Evolutionary conservation across 2,888 invertebrate species (phyloP).

Genomic region (Agonopterix arenella): DNA sequence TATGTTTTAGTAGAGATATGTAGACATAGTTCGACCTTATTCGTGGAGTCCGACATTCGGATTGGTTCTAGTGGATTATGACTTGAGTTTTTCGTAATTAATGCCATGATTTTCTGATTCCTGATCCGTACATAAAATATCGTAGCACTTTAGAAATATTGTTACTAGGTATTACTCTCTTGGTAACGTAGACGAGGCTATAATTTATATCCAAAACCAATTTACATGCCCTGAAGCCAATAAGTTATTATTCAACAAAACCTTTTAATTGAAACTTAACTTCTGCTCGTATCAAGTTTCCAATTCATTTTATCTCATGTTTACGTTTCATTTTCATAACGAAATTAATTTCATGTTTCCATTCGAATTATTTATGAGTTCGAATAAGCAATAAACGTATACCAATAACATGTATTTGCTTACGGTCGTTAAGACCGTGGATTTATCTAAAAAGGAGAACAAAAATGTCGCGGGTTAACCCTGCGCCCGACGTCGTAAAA

Average conservation of each 20-base stretch:
- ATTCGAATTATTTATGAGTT: slow-evolving; percentile 69
- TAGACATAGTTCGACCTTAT: too few species aligned
- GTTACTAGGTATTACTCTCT: too few species aligned
- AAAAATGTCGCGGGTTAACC: slow-evolving; percentile 66
- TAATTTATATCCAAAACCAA: neutral
- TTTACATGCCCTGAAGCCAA: neutral
- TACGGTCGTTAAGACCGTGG: slow-evolving; percentile 69
- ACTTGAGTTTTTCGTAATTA: too few species aligned
- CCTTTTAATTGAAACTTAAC: slow-evolving; percentile 7
- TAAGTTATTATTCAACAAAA: neutral
- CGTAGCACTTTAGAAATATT: too few species aligned
- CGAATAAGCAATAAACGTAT: slow-evolving; percentile 72
- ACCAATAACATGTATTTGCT: slow-evolving; percentile 72
- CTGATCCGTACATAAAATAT: too few species aligned
- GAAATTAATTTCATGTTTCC: slow-evolving; percentile 71
- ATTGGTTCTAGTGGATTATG: slow-evolving; percentile 3
- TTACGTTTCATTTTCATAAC: slow-evolving; percentile 54
- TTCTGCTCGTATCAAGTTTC: slow-evolving; percentile 6
- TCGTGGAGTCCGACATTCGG: neutral
- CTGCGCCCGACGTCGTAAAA: slow-evolving; percentile 63
- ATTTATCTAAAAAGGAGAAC: slow-evolving; percentile 74
- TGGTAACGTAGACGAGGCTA: too few species aligned
- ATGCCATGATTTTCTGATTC: too few species aligned
- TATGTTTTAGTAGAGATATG: slow-evolving; percentile 1
- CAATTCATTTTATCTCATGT: slow-evolving; percentile 19